Base-by-base conservation (phyloP, 1,140 invertebrate species). In the Calosoma granatense region DNA sequence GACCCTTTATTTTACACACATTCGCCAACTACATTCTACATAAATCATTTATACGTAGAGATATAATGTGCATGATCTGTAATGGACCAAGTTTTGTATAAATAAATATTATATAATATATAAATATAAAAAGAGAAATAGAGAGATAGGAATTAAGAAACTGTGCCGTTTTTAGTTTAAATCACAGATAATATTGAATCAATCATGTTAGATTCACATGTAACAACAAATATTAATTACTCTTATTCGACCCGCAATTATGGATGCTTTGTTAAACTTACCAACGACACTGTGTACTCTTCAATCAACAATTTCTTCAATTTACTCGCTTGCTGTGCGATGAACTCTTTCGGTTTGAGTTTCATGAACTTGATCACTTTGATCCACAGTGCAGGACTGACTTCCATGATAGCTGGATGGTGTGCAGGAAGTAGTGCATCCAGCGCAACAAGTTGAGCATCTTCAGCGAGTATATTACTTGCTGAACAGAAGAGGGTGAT, bases 361-460 rank as follows among this genome's bases (percentile, higher is more conserved):
- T 78, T 70, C 21, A 82, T 73, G 58, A 79, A 75, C 41, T 78
- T 78, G 0, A 80, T 64, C 20, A 86, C 73, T 60, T 81, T 83
- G 0, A 75, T 62, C 85, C 85, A 88, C 12, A 85, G 68, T 59
- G 76, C 72, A 17, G 73, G 73, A 51, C 72, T 64, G 2, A 76
- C 66, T 54, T 74, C 75, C 55, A 77, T 64, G 14, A 86, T 76
- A 4, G 78, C 73, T 4, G 85, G 86, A 70, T 89, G 80, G 70
- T 91, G 85, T 22, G 78, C 75, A 30, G 83, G 77, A 21, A 84
- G 72, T 11, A 92, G 67, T 14, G 80, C 71, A 51, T 84, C 81
- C 53, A 85, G 61, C 1, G 79, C 79, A 21, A 87, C 58, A 1
- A 67, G 62, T 53, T 81, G 71, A 0, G 72, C 69, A 52, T 84